Evolutionary conservation across 2,113 vertebrate genomes (phyloP).

Genomic region (Malurus alboscapulatus): DNA sequence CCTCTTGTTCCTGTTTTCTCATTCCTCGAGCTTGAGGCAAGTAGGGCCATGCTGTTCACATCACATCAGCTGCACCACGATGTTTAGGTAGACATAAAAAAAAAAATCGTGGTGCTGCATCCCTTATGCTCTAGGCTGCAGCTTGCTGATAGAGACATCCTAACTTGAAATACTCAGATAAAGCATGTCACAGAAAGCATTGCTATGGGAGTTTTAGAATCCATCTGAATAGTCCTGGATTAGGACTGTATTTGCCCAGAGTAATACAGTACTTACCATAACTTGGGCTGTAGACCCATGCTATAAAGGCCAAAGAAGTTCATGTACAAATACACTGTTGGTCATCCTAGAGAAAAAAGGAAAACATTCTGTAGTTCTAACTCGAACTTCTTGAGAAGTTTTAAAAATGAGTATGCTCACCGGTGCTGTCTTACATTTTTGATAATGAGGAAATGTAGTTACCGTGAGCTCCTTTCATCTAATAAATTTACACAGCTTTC

Average conservation of each 20-base stretch:
- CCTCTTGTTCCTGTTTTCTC: not conserved
- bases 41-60: fast-evolving
- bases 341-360: not conserved
- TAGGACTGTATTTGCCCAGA: not conserved
- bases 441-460: not conserved
- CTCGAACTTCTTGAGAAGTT: not conserved
- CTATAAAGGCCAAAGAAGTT: not conserved
- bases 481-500: not conserved
- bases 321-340: not conserved
- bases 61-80: fast-evolving
- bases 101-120: fast-evolving
- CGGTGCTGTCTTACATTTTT: not conserved
- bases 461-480: not conserved
- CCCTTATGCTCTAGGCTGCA: not conserved
- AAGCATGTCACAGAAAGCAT: not conserved
- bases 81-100: not conserved
- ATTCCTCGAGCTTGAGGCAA: not conserved
- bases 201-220: not conserved
- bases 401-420: not conserved
- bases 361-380: not conserved
- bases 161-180: not conserved
- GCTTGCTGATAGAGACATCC: fast-evolving
- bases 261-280: fast-evolving
- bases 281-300: not conserved
- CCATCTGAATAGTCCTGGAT: not conserved